Conservation (phyloP, 37 sponge, comb jelly and placozoan genomes). For the Theonella swinhoei region DNA sequence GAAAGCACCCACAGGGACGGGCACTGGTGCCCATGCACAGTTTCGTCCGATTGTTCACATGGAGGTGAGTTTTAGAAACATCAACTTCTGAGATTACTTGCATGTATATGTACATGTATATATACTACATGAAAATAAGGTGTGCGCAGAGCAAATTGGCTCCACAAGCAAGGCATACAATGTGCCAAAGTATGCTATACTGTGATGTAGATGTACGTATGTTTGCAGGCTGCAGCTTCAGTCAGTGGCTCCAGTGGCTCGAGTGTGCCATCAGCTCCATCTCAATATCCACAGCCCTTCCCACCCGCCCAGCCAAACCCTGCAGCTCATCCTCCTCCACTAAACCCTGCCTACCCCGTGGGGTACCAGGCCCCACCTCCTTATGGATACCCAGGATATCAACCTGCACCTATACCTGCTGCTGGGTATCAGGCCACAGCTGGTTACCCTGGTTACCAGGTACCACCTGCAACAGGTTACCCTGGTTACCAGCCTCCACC, state of each 20-base stretch:
- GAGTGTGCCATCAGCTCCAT: background rate
- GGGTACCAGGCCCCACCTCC: background rate
- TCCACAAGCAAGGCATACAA: too few relatives aligned
- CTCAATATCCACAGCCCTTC: background rate
- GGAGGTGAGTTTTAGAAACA: constrained; percentile 42
- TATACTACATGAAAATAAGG: background rate
- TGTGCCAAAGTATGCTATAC: background rate
- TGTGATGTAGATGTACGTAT: background rate
- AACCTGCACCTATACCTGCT: too few relatives aligned
- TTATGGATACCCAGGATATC: background rate
- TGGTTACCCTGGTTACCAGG: background rate
- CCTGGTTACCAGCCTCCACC: background rate
- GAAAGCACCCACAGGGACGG: constrained; percentile 30
- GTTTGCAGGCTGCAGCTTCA: background rate
- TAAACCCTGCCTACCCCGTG: background rate
- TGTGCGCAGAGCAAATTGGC: background rate
- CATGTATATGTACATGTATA: background rate
- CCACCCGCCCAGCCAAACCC: background rate
- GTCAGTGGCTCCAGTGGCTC: background rate
- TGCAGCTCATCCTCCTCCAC: background rate
- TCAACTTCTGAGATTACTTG: too few relatives aligned
- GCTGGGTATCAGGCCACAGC: background rate
- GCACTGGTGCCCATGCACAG: constrained; percentile 20
- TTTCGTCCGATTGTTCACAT: constrained; percentile 17
- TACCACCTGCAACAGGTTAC: background rate